Evolutionary conservation across 2,888 invertebrate genomes (phyloP).

Genomic region (Drosophila nr. medialis): DNA sequence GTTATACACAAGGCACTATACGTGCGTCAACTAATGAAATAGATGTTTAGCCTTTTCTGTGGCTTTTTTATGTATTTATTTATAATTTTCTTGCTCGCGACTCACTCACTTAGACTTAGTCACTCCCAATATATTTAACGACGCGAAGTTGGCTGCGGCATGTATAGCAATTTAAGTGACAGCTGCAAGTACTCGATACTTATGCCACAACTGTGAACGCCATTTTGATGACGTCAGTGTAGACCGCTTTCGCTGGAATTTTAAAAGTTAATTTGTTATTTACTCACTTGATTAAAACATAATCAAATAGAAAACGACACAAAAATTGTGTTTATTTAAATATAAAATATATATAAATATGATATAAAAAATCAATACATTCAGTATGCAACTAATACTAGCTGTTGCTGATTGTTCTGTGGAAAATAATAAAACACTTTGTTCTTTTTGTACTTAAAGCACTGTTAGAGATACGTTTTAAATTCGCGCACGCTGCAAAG

Average conservation of each 20-base stretch:
- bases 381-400: conserved; percentile 69
- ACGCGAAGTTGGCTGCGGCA: conserved; percentile 66
- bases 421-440: conserved; percentile 32
- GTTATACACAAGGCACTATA: conserved; percentile 12
- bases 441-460: conserved; percentile 38
- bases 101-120: conserved; percentile 73
- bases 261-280: background rate
- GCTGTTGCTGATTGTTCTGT: conserved; percentile 35
- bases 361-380: conserved; percentile 43
- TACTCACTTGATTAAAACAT: background rate
- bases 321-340: conserved; percentile 42
- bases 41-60: conserved; percentile 42
- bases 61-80: conserved; percentile 60
- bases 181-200: conserved; percentile 54
- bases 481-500: conserved; percentile 85
- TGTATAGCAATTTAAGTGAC: conserved; percentile 60
- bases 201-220: conserved; percentile 28
- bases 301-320: conserved; percentile 27
- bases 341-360: conserved; percentile 43
- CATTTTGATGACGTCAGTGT: conserved; percentile 60
- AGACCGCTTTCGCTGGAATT: conserved; percentile 24
- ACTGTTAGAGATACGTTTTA: conserved; percentile 43
- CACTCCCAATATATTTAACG: conserved; percentile 72
- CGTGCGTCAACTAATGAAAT: conserved; percentile 32
- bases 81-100: conserved; percentile 69